Base-by-base conservation (phyloP, 1,140 invertebrate species). In the Arctopsyche grandis region DNA sequence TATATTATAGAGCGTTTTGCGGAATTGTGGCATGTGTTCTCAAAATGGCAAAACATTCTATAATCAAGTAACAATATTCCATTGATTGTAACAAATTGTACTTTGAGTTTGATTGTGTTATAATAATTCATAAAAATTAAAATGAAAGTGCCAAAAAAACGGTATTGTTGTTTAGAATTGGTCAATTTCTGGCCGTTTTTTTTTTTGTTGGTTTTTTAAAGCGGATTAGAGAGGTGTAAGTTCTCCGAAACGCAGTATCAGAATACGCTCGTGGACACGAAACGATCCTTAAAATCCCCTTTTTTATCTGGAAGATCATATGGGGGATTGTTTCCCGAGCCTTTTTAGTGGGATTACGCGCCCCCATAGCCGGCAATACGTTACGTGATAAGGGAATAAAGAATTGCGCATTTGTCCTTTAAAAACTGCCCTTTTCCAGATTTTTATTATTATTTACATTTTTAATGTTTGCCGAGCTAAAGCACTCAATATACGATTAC, bases 371-470 rank as follows among this genome's bases (percentile, higher is more conserved):
- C 19, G 63, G 63, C 63, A 66, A 66, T 66, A 66, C 63, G 24
- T 66, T 66, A 66, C 22, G 63, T 24, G 63, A 66, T 66, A 66
- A 66, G 63, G 63, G 63, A 66, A 66, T 66, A 66, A 66, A 66
- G 22, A 26, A 66, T 66, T 66, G 63, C 63, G 14, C 63, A 66
- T 66, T 26, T 66, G 63, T 66, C 63, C 63, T 29, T 66, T 66
- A 9, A 24, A 10, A 22, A 66, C 26, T 26, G 5, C 9, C 63
- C 63, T 5, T 22, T 3, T 22, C 7, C n/a, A 16, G 22, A 9
- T 60, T 52, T 52, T 52, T 3, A 19, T 60, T 60, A 19, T 60
- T 60, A 19, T 60, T 60, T 60, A 60, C 14, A 21, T 60, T 60
- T 60, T 60, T 38, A 38, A 38, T 4, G 7, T 38, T 4, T 7